A percentile compares a stretch with the other conserved stretches of the same genome.
phyloP scores from a whole-genome alignment of 2,888 invertebrate genomes.

The Adineta ricciae region DNA sequence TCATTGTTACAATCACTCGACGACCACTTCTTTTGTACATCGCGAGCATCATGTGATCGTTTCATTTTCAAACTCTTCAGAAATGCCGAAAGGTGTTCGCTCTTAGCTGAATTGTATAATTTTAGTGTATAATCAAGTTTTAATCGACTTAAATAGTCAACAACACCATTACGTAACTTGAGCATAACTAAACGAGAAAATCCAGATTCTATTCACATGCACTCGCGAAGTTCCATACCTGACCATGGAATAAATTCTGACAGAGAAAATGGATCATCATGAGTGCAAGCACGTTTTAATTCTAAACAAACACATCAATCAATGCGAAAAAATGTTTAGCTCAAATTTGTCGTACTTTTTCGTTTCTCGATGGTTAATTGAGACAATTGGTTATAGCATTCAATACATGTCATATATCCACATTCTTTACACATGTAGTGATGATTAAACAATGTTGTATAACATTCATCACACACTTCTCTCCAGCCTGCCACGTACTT shows the following conservation, averaged over 20 bases:
- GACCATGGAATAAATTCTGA: conserved; percentile 5
- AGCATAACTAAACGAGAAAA: neutral
- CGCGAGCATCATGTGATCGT: neutral
- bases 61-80: neutral
- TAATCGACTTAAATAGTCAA: neutral
- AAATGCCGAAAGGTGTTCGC: neutral
- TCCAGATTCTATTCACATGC: too few relatives aligned
- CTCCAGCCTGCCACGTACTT: conserved; percentile 60
- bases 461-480: conserved; percentile 95
- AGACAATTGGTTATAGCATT: conserved; percentile 61
- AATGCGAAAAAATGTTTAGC: too few relatives aligned
- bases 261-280: neutral
- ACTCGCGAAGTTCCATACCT: too few relatives aligned
- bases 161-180: neutral
- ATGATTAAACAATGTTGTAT: conserved; percentile 74
- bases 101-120: neutral
- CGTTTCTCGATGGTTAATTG: neutral
- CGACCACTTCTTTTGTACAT: neutral
- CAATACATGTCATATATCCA: conserved; percentile 88
- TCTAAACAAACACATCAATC: neutral
- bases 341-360: neutral
- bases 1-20: neutral
- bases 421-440: conserved; percentile 28
- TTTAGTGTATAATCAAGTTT: neutral
- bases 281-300: neutral